Conservation (phyloP, 2,797 vertebrate genomes). For the Melanotaenia pygmaea region DNA sequence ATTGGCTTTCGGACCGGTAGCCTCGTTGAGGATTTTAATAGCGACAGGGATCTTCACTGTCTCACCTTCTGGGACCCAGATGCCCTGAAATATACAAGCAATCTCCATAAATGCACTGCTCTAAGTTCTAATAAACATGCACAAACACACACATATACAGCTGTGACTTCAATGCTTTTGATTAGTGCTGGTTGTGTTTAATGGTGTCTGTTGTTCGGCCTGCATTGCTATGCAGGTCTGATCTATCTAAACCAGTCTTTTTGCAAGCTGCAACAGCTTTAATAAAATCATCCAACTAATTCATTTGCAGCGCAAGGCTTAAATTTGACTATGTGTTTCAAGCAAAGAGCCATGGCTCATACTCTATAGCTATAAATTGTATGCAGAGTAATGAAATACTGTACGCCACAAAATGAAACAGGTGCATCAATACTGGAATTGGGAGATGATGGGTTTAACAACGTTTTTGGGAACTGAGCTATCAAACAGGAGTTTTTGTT, state of each 20-base stretch:
- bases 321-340: conserved; percentile 15
- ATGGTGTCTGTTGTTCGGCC: not conserved
- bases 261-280: not conserved
- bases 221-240: conserved; percentile 7
- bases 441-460: conserved; percentile 23
- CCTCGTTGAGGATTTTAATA: conserved; percentile 97
- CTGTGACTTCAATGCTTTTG: conserved; percentile 10
- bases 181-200: conserved; percentile 22
- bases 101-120: conserved; percentile 36
- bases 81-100: conserved; percentile 84
- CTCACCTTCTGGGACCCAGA: conserved; percentile 98
- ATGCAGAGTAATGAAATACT: conserved; percentile 33
- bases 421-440: conserved; percentile 19
- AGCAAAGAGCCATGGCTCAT: conserved; percentile 11
- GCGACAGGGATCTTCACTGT: conserved; percentile 98
- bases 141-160: conserved; percentile 13
- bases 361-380: conserved; percentile 2
- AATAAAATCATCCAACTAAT: not conserved
- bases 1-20: conserved; percentile 95
- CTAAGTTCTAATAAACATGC: conserved; percentile 37
- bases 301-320: not conserved
- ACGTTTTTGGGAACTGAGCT: conserved; percentile 42
- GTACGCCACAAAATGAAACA: conserved; percentile 35
- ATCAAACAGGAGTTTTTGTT: conserved; percentile 30
- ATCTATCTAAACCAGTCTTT: not conserved